Evolutionary conservation across 2,113 vertebrate genomes (phyloP), one percentile per base, ranked within the genome.

Genomic region (Bubo bubo): DNA sequence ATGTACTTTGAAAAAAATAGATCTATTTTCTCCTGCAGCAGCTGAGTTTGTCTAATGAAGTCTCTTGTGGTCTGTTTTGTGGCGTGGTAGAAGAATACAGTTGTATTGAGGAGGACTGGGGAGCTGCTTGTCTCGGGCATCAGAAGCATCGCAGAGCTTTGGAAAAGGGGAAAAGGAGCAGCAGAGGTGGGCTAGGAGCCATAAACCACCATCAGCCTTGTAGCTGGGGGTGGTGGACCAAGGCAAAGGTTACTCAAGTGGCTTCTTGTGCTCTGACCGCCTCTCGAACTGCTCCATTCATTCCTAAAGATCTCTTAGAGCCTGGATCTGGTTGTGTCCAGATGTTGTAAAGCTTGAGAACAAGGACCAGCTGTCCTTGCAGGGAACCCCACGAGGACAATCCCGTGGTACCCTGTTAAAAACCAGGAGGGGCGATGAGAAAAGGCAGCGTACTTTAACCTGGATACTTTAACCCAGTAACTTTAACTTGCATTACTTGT

Each of bases 351-450:
- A 68, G 41, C 35, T 37, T 26, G 28, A 75, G 22, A 55, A 10
- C 21, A 9, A 62, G 63, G 52, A 67, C 64, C 43, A 58, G 41
- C 34, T 0, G 0, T 62, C 39, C 47, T 50, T 34, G 49, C 34
- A 23, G 52, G 37, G 23, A 53, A 5, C 2, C 6, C 37, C 1
- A 0, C 0, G 3, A 52, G 37, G 39, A 49, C 34, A 45, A 10
- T 18, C 18, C 28, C 10, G 5, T 1, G 2, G 20, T 17, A 14
- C 47, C 50, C 17, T 17, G 9, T 43, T 60, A 14, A 37, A 74
- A 34, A 4, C 12, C 43, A 35, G 35, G 35, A 43, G 20, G 27
- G 12, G 4, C 1, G 2, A 10, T 19, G 30, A 23, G 34, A 28
- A n/a, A 63, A 55, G 49, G 30, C 18, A 27, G 14, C 0, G 1